Evolutionary conservation across 2,888 invertebrate genomes (phyloP).

Genomic region (Xanthorhoe spadicearia): DNA sequence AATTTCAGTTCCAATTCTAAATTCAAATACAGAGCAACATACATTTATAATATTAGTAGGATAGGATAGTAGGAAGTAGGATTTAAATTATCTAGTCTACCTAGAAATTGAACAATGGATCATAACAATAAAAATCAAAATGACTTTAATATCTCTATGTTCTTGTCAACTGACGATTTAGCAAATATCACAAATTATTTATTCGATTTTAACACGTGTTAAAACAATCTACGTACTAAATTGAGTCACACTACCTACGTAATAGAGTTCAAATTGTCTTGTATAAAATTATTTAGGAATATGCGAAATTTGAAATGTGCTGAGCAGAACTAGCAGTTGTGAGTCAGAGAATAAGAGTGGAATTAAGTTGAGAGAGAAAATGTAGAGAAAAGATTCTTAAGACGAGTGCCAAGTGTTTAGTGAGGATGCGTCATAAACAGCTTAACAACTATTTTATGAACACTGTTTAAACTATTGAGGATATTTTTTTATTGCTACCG

Average conservation of each 20-base stretch:
- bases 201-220: constrained; percentile 24
- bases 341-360: constrained; percentile 17
- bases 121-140: constrained; percentile 9
- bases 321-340: not conserved
- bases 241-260: not conserved
- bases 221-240: not conserved
- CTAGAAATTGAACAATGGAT: constrained; percentile 3
- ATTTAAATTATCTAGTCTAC: not conserved
- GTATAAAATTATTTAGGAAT: not conserved
- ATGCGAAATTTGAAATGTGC: not conserved
- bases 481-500: constrained; percentile 32
- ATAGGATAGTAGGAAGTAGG: too few relatives aligned
- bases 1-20: too few relatives aligned
- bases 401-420: constrained; percentile 60
- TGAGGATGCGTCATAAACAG: constrained; percentile 58
- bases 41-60: too few relatives aligned
- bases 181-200: constrained; percentile 38
- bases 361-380: constrained; percentile 16
- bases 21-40: too few relatives aligned
- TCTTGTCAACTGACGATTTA: constrained; percentile 38
- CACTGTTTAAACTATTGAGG: constrained; percentile 47
- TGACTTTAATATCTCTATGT: constrained; percentile 10
- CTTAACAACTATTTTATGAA: constrained; percentile 63
- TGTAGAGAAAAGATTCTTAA: constrained; percentile 46
- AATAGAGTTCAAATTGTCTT: not conserved